Percentiles rank a stretch among this genome's conserved stretches.
Conservation (phyloP, 2,113 vertebrate species). For the Proterorhinus semilunaris region DNA sequence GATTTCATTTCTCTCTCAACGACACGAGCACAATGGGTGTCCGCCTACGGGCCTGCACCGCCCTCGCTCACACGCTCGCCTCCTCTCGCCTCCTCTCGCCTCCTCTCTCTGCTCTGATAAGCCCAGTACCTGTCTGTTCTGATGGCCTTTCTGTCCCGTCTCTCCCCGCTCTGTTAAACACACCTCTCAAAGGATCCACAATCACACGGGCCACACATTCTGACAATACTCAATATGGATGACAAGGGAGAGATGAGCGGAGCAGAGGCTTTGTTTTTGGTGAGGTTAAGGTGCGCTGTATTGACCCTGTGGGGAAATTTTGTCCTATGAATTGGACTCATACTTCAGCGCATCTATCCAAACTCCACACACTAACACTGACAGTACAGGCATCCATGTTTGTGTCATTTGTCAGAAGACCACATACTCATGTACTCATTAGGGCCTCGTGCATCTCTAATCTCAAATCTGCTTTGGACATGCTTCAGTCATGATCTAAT, state of each 20-base stretch:
- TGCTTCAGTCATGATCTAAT: too few relatives aligned
- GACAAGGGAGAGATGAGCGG: conserved; percentile 11
- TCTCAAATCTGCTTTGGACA: too few relatives aligned
- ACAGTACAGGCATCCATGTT: too few relatives aligned
- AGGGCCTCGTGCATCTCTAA: too few relatives aligned
- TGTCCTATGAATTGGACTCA: too few relatives aligned
- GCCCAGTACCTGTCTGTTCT: conserved; percentile 54
- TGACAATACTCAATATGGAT: conserved; percentile 32
- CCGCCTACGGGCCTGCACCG: conserved; percentile 39
- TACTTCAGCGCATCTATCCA: too few relatives aligned
- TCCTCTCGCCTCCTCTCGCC: conserved; percentile 26
- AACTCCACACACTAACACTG: too few relatives aligned
- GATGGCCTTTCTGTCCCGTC: conserved; percentile 28
- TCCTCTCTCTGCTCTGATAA: conserved; percentile 65
- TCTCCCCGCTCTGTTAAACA: conserved; percentile 62
- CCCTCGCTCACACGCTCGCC: conserved; percentile 5
- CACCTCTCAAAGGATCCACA: conserved; percentile 51
- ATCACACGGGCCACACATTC: conserved; percentile 39
- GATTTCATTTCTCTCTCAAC: conserved; percentile 53
- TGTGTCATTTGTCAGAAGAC: too few relatives aligned
- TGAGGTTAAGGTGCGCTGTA: too few relatives aligned
- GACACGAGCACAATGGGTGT: conserved; percentile 56
- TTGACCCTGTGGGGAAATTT: too few relatives aligned
- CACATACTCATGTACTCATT: too few relatives aligned
- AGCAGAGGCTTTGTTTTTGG: conserved; percentile 5